Evolutionary conservation across 2,113 vertebrate genomes (phyloP).

Genomic region (Rostratula benghalensis): DNA sequence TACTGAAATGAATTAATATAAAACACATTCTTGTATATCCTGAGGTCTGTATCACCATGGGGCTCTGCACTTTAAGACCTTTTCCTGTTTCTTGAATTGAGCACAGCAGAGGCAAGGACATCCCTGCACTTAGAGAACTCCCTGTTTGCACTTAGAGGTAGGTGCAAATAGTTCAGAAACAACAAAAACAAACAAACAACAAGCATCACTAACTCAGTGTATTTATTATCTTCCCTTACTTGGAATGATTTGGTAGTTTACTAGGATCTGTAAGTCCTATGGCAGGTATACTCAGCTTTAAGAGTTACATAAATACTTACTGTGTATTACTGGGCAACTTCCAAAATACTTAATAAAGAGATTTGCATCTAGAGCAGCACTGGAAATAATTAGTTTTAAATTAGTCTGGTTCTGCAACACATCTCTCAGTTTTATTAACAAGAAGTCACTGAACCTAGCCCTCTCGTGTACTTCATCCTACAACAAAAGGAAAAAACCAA

Average conservation of each 20-base stretch:
- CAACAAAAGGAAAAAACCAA: background rate
- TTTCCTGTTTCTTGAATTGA: background rate
- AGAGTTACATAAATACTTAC: constrained; percentile 75
- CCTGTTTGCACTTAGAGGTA: background rate
- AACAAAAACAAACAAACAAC: background rate
- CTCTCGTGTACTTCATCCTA: constrained; percentile 98
- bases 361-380: constrained; percentile 88
- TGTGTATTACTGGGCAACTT: constrained; percentile 88
- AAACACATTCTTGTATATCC: background rate
- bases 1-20: background rate
- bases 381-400: constrained; percentile 91
- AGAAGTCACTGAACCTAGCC: constrained; percentile 93
- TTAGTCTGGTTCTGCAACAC: constrained; percentile 81
- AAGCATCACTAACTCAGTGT: background rate
- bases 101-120: background rate
- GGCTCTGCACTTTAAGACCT: background rate
- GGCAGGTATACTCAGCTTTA: background rate
- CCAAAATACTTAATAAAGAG: constrained; percentile 92
- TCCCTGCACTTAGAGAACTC: background rate
- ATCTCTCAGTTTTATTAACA: constrained; percentile 91
- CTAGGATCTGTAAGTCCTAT: background rate
- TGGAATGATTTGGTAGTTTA: background rate
- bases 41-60: background rate
- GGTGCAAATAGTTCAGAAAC: background rate
- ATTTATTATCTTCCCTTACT: background rate